phyloP scores from a whole-genome alignment of 1,140 invertebrate genomes.

The Caenorhabditis brenneri region DNA sequence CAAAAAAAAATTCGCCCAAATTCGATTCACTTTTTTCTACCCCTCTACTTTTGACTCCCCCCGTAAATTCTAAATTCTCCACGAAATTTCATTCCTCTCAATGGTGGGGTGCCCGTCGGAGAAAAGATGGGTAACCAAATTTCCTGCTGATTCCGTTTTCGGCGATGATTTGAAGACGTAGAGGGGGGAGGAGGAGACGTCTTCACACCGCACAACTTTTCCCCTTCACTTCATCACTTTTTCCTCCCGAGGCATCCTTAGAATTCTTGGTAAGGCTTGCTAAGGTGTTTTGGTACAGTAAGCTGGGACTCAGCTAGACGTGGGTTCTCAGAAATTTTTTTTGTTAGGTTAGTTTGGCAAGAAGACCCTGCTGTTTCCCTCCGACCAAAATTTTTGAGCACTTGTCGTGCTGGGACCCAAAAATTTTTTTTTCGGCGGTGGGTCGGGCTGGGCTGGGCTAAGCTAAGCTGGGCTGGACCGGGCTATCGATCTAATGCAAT shows the following conservation, averaged over 20 bases:
- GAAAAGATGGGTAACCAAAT: constrained; percentile 23
- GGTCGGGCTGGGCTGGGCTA: too few relatives aligned
- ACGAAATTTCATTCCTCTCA: constrained; percentile 32
- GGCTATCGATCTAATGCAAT: too few relatives aligned
- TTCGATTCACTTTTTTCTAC: not conserved
- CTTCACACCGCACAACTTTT: not conserved
- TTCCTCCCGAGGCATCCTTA: not conserved
- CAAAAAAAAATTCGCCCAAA: not conserved
- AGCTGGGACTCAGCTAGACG: too few relatives aligned
- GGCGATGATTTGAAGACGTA: constrained; percentile 3
- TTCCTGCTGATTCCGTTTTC: constrained; percentile 40
- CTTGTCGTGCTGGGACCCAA: too few relatives aligned
- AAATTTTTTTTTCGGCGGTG: too few relatives aligned
- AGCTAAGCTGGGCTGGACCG: too few relatives aligned
- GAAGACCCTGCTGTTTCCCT: too few relatives aligned
- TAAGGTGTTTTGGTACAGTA: too few relatives aligned
- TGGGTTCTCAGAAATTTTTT: too few relatives aligned
- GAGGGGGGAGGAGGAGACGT: not conserved
- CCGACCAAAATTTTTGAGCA: too few relatives aligned
- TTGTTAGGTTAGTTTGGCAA: too few relatives aligned
- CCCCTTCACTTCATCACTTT: not conserved
- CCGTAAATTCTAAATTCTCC: not conserved
- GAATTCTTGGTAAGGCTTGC: too few relatives aligned
- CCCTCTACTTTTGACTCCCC: not conserved
- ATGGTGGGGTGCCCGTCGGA: not conserved